phyloP scores from a whole-genome alignment of 2,888 invertebrate genomes.

The Agrochola litura region DNA sequence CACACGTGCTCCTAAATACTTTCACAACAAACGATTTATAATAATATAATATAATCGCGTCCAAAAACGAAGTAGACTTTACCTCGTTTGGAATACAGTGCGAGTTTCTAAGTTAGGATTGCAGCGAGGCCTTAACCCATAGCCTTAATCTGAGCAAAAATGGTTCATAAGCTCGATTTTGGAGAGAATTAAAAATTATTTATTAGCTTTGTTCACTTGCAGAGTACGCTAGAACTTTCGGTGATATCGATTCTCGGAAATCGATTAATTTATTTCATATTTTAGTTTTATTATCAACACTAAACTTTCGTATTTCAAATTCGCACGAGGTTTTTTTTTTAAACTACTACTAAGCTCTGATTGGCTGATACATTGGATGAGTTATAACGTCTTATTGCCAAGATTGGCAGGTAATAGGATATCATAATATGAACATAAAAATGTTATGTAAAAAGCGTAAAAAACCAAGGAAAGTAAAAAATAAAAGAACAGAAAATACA shows the following conservation, averaged over 20 bases:
- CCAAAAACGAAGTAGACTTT: not conserved
- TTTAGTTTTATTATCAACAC: not conserved
- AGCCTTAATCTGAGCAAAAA: conserved; percentile 30
- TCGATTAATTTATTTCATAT: not conserved
- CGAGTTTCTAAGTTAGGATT: not conserved
- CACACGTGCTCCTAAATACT: conserved; percentile 56
- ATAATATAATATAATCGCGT: conserved; percentile 22
- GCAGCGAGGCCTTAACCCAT: not conserved
- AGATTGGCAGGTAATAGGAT: conserved; percentile 29
- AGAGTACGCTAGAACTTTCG: not conserved
- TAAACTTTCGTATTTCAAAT: not conserved
- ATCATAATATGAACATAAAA: conserved; percentile 1
- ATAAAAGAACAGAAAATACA: conserved; percentile 77
- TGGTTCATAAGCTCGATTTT: conserved; percentile 33
- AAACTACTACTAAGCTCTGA: not conserved
- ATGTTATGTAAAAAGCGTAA: conserved; percentile 19
- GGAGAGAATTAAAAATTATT: not conserved
- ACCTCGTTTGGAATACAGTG: conserved; percentile 7
- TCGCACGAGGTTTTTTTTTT: not conserved
- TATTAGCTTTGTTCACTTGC: not conserved
- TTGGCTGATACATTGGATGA: conserved; percentile 12
- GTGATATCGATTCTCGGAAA: not conserved
- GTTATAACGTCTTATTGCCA: not conserved
- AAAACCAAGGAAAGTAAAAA: conserved; percentile 65
- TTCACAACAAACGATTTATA: conserved; percentile 42